phyloP scores from a whole-genome alignment of 2,797 vertebrate genomes.

The Rhynchotus rufescens region DNA sequence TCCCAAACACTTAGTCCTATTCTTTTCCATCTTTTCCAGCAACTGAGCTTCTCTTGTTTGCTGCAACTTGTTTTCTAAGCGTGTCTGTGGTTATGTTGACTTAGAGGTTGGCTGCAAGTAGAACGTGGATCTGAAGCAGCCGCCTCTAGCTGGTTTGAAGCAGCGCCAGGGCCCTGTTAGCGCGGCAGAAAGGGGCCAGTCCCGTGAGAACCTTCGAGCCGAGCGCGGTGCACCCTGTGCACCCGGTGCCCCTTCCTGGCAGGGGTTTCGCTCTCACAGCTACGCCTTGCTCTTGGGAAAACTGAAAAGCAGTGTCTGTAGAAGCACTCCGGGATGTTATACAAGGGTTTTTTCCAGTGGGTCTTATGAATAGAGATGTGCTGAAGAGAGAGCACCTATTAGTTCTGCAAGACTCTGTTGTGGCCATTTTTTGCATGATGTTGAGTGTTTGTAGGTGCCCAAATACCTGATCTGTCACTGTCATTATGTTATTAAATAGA shows the following conservation, averaged over 20 bases:
- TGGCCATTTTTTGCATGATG: rapidly evolving
- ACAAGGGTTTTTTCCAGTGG: rapidly evolving
- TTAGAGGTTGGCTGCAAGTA: background rate
- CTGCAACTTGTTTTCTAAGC: background rate
- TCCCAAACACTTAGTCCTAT: background rate
- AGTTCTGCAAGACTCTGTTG: rapidly evolving
- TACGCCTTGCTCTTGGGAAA: background rate
- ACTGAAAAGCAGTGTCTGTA: too few species aligned
- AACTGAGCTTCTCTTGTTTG: background rate
- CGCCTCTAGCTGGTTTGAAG: background rate
- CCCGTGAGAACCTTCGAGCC: too few species aligned
- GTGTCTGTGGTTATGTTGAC: rapidly evolving
- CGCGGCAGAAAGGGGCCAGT: background rate
- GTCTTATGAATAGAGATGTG: rapidly evolving
- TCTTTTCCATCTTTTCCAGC: background rate
- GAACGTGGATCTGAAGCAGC: too few species aligned
- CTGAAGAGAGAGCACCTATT: background rate
- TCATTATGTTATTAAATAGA: too few species aligned
- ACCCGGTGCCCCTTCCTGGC: background rate
- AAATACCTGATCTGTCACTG: rapidly evolving
- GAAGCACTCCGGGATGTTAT: background rate
- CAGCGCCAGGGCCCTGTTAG: too few species aligned
- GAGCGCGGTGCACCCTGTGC: background rate
- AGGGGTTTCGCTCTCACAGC: rapidly evolving
- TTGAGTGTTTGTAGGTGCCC: rapidly evolving